These are phyloP conservation scores for Thysanoteuthis rhombus DNA, from an alignment of 2,888 invertebrate species.

Conservation along the genomic window DNA sequence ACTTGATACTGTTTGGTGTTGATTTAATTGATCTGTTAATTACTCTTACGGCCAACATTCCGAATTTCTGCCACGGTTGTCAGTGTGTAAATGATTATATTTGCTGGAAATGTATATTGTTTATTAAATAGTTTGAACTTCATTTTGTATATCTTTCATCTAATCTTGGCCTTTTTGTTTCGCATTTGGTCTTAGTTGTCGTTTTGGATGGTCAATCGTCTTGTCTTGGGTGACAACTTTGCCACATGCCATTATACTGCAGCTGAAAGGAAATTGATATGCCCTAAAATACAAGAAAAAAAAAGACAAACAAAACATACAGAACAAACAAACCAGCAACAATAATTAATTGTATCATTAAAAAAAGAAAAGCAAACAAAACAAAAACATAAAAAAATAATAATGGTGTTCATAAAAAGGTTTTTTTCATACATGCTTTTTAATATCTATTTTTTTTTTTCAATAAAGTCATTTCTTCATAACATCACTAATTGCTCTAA, in stretches of 20 bases:
- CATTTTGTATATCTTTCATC: neutral
- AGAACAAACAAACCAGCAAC: conserved; percentile 24
- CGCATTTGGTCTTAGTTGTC: neutral
- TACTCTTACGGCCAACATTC: too few species aligned
- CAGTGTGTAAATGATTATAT: too few species aligned
- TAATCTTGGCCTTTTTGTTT: neutral
- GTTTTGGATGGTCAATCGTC: neutral
- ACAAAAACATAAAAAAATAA: neutral
- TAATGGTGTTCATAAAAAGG: neutral
- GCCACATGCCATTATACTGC: conserved; percentile 27
- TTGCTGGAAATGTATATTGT: neutral
- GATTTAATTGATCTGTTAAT: too few species aligned
- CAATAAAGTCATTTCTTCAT: conserved; percentile 25
- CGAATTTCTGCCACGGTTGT: too few species aligned
- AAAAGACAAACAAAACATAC: neutral
- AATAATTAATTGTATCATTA: conserved; percentile 20
- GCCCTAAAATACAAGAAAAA: conserved; percentile 30
- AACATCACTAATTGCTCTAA: conserved; percentile 30
- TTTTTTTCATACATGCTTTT: conserved; percentile 28
- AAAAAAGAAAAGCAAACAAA: neutral
- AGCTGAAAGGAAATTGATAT: conserved; percentile 29
- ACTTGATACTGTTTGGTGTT: too few species aligned
- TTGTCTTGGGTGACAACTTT: conserved; percentile 14
- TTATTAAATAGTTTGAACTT: neutral
- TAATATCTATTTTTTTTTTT: neutral